These are phyloP conservation scores for Gymnarchus niloticus DNA, from an alignment of 2,113 vertebrate species.

Conservation along the genomic window DNA sequence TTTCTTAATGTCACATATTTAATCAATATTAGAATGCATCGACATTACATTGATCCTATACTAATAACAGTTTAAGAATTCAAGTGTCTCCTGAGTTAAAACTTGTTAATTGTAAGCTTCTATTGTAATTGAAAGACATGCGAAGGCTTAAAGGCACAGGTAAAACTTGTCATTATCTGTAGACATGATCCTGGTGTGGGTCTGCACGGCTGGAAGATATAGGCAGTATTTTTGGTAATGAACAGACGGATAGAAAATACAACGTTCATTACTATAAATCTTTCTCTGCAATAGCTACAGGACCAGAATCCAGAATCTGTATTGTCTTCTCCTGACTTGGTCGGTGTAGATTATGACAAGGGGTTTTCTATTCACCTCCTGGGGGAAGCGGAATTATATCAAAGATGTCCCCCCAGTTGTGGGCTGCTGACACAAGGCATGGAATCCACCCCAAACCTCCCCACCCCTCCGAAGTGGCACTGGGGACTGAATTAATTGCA, in stretches of 20 bases:
- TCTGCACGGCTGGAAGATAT: background rate
- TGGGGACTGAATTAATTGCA: conserved; percentile 70
- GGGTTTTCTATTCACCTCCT: background rate
- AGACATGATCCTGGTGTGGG: background rate
- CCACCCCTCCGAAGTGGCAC: conserved; percentile 66
- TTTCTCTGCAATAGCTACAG: background rate
- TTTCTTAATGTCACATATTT: background rate
- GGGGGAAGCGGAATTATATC: conserved; percentile 49
- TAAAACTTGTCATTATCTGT: background rate
- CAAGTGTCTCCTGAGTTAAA: conserved; percentile 9
- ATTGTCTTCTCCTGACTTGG: background rate
- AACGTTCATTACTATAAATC: background rate
- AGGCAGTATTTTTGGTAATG: background rate
- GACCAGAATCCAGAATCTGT: no score
- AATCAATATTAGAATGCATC: conserved; percentile 3
- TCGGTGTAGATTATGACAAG: background rate
- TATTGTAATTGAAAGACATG: background rate
- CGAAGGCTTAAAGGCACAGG: background rate
- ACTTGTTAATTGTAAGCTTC: background rate
- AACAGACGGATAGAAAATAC: background rate
- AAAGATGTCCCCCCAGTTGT: conserved; percentile 62
- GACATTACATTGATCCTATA: background rate
- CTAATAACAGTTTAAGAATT: background rate
- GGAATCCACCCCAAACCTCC: background rate
- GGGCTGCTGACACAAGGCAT: conserved; percentile 46